These are phyloP conservation scores for Acrobeloides nanus DNA, from an alignment of 2,888 invertebrate genomes.

Conservation along the genomic window DNA sequence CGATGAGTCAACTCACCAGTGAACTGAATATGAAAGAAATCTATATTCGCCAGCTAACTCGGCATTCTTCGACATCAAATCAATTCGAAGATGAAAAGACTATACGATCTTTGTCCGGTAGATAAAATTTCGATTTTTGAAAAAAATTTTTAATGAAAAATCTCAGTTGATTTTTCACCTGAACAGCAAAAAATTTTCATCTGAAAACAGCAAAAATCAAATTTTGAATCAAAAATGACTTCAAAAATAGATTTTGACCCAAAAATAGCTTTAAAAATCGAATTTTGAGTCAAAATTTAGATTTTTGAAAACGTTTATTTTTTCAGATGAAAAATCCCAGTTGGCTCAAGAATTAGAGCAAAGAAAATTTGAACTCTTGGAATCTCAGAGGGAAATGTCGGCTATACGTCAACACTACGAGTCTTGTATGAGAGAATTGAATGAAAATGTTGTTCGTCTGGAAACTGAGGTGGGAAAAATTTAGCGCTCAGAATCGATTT, in stretches of 20 bases:
- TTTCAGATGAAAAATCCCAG: conserved; percentile 13
- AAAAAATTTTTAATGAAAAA: no score
- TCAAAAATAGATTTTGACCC: neutral
- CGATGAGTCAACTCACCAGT: conserved; percentile 28
- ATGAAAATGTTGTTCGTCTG: conserved; percentile 5
- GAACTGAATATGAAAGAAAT: conserved; percentile 43
- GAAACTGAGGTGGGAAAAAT: conserved; percentile 10
- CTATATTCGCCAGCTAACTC: conserved; percentile 34
- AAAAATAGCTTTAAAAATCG: neutral
- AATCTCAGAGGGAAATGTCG: conserved; percentile 8
- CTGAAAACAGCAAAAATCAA: no score
- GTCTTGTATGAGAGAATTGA: conserved; percentile 9
- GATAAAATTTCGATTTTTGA: no score
- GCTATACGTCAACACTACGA: conserved; percentile 15
- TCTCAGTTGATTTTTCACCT: no score
- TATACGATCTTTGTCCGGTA: no score
- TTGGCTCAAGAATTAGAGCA: conserved; percentile 6
- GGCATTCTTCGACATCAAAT: conserved; percentile 16
- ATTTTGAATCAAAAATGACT: no score
- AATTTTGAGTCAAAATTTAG: neutral
- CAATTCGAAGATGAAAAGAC: no score
- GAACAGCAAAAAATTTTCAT: no score
- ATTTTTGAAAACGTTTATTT: neutral
- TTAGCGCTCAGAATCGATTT: no score
- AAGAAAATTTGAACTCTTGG: conserved; percentile 3